These are phyloP conservation scores for Rhegmatorhina hoffmannsi DNA, from an alignment of 2,113 vertebrate genomes.

Conservation along the genomic window DNA sequence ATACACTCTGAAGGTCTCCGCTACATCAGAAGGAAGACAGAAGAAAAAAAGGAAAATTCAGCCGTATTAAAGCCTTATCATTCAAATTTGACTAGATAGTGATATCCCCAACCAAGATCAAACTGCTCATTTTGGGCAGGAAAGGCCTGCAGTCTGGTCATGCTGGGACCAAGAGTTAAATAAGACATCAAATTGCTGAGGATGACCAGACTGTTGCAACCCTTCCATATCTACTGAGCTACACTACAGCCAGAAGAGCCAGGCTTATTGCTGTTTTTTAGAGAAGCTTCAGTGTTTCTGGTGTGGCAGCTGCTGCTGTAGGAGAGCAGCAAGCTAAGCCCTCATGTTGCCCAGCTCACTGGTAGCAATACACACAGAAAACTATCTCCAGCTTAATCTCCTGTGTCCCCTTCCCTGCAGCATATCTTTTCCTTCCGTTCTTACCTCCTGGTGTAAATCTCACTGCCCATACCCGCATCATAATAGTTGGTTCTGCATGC, in stretches of 20 bases:
- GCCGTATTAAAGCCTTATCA: neutral
- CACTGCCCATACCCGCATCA: neutral
- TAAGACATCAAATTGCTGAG: neutral
- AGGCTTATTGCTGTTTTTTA: neutral
- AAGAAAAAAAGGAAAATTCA: neutral
- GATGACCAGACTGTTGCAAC: neutral
- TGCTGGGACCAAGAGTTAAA: neutral
- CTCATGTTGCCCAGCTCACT: neutral
- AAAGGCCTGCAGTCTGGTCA: neutral
- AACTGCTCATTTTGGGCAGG: neutral
- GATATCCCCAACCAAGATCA: neutral
- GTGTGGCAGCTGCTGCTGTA: neutral
- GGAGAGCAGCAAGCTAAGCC: neutral
- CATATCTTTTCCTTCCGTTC: neutral
- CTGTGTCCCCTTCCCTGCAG: neutral
- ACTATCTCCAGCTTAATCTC: neutral
- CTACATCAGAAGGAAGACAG: neutral
- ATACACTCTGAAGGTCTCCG: neutral
- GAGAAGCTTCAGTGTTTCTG: neutral
- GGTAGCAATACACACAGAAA: neutral
- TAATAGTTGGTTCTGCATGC: neutral
- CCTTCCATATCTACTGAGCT: neutral
- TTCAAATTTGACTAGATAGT: neutral
- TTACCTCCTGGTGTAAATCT: neutral
- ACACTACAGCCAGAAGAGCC: neutral